Base-by-base conservation (phyloP, 1,140 invertebrate genomes). In the Antheraea pernyi region DNA sequence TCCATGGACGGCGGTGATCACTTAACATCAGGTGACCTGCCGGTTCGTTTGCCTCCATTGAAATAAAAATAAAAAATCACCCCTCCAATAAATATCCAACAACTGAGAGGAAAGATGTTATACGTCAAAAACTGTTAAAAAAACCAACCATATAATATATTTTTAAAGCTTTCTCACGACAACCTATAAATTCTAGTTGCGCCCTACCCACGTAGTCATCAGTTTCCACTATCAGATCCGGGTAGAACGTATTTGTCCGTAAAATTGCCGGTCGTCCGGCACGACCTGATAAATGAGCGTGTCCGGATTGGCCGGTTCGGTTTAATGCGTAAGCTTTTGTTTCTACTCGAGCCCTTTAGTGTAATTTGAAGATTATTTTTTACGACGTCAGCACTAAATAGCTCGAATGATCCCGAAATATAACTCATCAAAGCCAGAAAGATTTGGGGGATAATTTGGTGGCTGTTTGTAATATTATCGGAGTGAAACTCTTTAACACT, bases 141-240 rank as follows among this genome's bases (percentile, higher is more conserved):
- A 30, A 30, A 1, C 1, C 1, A 30, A 42, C 11, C 39, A 7
- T 42, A 42, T 42, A 42, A 42, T 42, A 53, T 53, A 53, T 53
- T 53, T 53, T 53, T 53, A 9, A 53, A 16, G 16, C 16, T 53
- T 16, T 53, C 13, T 53, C 16, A 53, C 16, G 11, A 10, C 46
- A 53, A 16, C 46, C 46, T 53, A 53, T 53, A 53, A 53, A 53
- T 53, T 53, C 46, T 53, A 53, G 46, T 53, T 53, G 7, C 46
- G 46, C 16, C 30, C 61, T 7, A 37, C 19, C 30, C 61, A 60
- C 22, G 61, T 63, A 63, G 61, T 63, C 61, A 63, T 63, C 61
- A 63, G 61, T 63, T 63, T 37, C 30, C 61, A 63, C 22, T 63
- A 63, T 63, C 61, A 63, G 61, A 63, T 63, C 30, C 61, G 61